Conservation (phyloP, 2,888 invertebrate species). For the Drosophila paramelanica region DNA sequence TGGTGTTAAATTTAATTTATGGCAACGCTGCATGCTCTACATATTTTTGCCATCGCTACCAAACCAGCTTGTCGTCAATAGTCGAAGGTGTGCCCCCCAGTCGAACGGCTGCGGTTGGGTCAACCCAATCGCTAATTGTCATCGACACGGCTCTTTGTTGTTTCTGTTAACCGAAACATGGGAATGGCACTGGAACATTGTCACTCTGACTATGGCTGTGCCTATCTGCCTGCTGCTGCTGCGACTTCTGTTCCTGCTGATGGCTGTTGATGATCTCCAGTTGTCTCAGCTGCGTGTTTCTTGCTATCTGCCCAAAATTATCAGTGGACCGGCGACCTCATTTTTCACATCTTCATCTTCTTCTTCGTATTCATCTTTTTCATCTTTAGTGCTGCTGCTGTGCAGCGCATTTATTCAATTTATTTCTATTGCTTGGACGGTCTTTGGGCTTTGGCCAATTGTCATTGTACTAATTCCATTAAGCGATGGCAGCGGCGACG, state of each 20-base stretch:
- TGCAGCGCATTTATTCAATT: conserved; percentile 76
- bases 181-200: conserved; percentile 54
- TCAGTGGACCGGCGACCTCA: conserved; percentile 69
- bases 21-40: conserved; percentile 80
- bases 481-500: conserved; percentile 65
- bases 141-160: conserved; percentile 76
- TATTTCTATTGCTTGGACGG: conserved; percentile 70
- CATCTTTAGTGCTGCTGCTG: conserved; percentile 36
- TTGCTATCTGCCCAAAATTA: conserved; percentile 77
- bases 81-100: conserved; percentile 50
- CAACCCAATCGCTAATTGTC: conserved; percentile 78
- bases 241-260: conserved; percentile 18
- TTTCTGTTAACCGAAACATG: conserved; percentile 57
- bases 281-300: conserved; percentile 47
- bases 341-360: conserved; percentile 38
- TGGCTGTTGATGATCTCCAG: conserved; percentile 63
- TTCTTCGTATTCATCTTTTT: conserved; percentile 36
- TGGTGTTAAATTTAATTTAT: conserved; percentile 81
- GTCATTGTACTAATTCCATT: conserved; percentile 81
- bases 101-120: conserved; percentile 52
- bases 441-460: conserved; percentile 77
- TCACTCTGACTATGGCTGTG: conserved; percentile 15
- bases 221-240: conserved; percentile 14
- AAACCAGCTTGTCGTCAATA: conserved; percentile 25
- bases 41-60: conserved; percentile 63